Evolutionary conservation across 1,140 invertebrate genomes (phyloP).

Genomic region (Mylabris phalerata): DNA sequence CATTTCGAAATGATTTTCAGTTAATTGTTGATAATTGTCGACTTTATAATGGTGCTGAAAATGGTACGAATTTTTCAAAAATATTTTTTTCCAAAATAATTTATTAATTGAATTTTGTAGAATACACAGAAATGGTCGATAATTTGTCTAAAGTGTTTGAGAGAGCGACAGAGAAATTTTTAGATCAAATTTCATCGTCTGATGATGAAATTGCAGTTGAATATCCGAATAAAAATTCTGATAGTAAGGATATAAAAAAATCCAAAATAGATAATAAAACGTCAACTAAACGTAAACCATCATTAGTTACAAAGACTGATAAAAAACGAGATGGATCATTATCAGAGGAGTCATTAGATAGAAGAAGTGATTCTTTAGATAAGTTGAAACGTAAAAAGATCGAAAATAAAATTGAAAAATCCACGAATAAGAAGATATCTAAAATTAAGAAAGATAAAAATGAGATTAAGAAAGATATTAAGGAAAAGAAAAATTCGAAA

Average conservation of each 20-base stretch:
- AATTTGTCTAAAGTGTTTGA: slow-evolving; percentile 74
- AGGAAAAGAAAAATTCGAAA: slow-evolving; percentile 28
- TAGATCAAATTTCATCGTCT: slow-evolving; percentile 70
- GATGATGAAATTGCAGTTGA: slow-evolving; percentile 66
- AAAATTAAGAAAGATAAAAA: slow-evolving; percentile 34
- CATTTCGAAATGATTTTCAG: slow-evolving; percentile 82
- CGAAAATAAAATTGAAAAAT: slow-evolving; percentile 21
- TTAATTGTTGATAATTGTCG: slow-evolving; percentile 87
- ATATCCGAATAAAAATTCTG: slow-evolving; percentile 44
- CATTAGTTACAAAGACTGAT: slow-evolving; percentile 27
- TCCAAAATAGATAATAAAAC: slow-evolving; percentile 3
- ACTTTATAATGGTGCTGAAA: slow-evolving; percentile 85
- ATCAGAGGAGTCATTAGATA: slow-evolving; percentile 26
- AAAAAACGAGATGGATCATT: slow-evolving; percentile 25
- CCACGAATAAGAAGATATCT: slow-evolving; percentile 29
- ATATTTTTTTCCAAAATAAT: neutral
- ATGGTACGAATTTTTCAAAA: slow-evolving; percentile 56
- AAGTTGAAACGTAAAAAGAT: neutral
- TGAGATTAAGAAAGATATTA: slow-evolving; percentile 31
- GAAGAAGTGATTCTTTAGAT: slow-evolving; percentile 24
- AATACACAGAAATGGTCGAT: slow-evolving; percentile 83
- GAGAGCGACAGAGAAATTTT: slow-evolving; percentile 68
- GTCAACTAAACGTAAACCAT: slow-evolving; percentile 26
- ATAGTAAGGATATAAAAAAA: slow-evolving; percentile 21
- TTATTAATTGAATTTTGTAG: slow-evolving; percentile 46